Evolutionary conservation across 2,888 invertebrate species (phyloP).

Genomic region (Dynastes grantii): DNA sequence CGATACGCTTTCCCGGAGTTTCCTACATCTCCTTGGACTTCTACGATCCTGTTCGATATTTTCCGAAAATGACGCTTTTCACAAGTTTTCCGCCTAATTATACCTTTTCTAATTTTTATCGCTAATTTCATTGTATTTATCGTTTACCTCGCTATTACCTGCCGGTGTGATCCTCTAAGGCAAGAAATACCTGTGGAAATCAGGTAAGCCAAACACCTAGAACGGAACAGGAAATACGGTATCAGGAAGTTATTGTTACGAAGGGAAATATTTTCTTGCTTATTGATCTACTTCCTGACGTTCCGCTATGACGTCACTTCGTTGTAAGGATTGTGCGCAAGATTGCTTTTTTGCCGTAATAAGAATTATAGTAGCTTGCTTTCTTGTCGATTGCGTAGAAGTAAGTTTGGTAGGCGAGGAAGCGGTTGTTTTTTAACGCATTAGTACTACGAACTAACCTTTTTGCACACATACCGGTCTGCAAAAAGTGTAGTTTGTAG

Average conservation of each 20-base stretch:
- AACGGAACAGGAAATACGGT: slow-evolving; percentile 65
- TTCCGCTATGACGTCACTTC: not conserved
- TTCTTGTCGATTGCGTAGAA: not conserved
- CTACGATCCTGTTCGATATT: slow-evolving; percentile 58
- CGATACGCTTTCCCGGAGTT: slow-evolving; percentile 2
- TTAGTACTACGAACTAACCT: slow-evolving; percentile 59
- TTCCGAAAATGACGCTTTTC: slow-evolving; percentile 65
- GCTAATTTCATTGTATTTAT: slow-evolving; percentile 16
- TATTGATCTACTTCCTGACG: slow-evolving; percentile 49
- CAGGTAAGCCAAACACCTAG: slow-evolving; percentile 58
- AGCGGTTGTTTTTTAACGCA: slow-evolving; percentile 40
- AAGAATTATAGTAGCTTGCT: not conserved
- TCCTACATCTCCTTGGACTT: slow-evolving; percentile 15
- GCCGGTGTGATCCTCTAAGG: not conserved
- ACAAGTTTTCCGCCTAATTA: slow-evolving; percentile 59
- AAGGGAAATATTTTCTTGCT: slow-evolving; percentile 41
- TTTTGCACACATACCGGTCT: slow-evolving; percentile 55
- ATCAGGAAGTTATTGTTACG: slow-evolving; percentile 62
- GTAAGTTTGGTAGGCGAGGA: not conserved
- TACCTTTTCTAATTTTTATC: slow-evolving; percentile 39
- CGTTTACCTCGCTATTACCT: not conserved
- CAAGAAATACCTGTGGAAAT: not conserved
- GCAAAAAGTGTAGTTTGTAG: slow-evolving; percentile 66
- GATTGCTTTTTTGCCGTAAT: not conserved
- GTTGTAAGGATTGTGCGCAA: slow-evolving; percentile 6